A percentile compares a stretch with the other conserved stretches of the same genome.
phyloP scores from a whole-genome alignment of 2,888 invertebrate species.

The Cistogaster globosa region DNA sequence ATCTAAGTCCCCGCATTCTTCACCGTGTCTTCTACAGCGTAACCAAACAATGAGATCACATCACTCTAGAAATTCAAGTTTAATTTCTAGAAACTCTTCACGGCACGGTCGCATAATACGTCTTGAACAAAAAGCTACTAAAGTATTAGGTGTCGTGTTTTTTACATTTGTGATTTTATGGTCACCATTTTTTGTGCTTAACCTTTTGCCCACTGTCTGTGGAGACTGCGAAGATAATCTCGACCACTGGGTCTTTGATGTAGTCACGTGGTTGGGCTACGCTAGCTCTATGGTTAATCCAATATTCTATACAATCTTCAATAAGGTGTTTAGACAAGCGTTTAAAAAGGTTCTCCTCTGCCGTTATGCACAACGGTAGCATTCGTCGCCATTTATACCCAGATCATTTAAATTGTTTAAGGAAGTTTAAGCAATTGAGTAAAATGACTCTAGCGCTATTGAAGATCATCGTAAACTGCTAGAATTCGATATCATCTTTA shows the following conservation, averaged over 20 bases:
- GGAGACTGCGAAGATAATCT: slow-evolving; percentile 90
- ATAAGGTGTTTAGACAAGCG: slow-evolving; percentile 95
- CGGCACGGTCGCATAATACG: slow-evolving; percentile 92
- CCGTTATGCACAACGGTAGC: slow-evolving; percentile 86
- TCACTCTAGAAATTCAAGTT: slow-evolving; percentile 91
- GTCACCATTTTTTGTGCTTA: slow-evolving; percentile 97
- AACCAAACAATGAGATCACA: slow-evolving; percentile 87
- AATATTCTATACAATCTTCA: slow-evolving; percentile 97
- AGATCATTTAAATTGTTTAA: not conserved
- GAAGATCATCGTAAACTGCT: slow-evolving; percentile 14
- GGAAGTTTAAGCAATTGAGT: not conserved
- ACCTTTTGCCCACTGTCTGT: slow-evolving; percentile 93
- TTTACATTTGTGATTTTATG: slow-evolving; percentile 96
- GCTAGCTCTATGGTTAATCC: slow-evolving; percentile 98
- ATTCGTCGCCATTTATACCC: slow-evolving; percentile 46
- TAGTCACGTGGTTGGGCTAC: slow-evolving; percentile 96
- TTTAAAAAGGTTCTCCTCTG: slow-evolving; percentile 94
- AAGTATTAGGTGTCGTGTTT: slow-evolving; percentile 96
- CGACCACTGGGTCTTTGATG: slow-evolving; percentile 91
- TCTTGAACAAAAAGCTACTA: slow-evolving; percentile 97
- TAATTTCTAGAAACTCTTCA: slow-evolving; percentile 91
- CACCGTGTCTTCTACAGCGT: slow-evolving; percentile 84
- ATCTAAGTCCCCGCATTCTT: slow-evolving; percentile 84
- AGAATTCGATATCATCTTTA: not conserved
- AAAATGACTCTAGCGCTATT: not conserved